Conservation (phyloP, 2,113 vertebrate species). For the Pituophis catenifer region DNA sequence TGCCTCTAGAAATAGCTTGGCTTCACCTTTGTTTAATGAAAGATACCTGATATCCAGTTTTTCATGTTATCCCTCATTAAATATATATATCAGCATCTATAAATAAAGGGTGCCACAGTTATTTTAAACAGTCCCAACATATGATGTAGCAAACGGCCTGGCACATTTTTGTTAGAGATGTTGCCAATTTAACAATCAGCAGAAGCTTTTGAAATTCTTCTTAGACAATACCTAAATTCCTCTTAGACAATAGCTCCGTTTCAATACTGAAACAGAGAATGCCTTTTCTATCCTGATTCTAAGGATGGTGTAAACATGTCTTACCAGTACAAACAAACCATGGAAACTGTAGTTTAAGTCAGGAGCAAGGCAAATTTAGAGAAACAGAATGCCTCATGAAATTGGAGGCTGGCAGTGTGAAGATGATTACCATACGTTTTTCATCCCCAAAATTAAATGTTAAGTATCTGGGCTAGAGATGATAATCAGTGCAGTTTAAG, state of each 20-base stretch:
- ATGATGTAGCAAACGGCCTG: neutral
- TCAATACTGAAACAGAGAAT: neutral
- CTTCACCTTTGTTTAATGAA: slow-evolving; percentile 21
- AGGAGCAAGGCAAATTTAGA: neutral
- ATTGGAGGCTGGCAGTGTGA: neutral
- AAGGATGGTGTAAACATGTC: neutral
- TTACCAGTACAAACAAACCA: neutral
- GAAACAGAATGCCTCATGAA: neutral
- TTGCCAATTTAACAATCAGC: neutral
- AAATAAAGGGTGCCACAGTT: neutral
- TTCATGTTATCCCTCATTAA: slow-evolving; percentile 6
- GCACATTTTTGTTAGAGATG: neutral
- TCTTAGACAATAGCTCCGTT: too few relatives aligned
- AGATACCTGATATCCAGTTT: neutral
- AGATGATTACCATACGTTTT: neutral
- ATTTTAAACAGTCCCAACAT: neutral
- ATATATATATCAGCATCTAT: neutral
- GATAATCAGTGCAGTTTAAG: neutral
- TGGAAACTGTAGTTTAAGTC: neutral
- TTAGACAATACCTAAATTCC: neutral
- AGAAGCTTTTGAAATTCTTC: neutral
- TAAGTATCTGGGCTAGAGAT: neutral
- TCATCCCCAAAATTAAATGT: neutral
- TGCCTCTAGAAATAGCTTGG: slow-evolving; percentile 31
- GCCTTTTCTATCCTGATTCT: neutral